These are phyloP conservation scores for Pecten maximus DNA, from an alignment of 2,888 invertebrate species.

Conservation along the genomic window DNA sequence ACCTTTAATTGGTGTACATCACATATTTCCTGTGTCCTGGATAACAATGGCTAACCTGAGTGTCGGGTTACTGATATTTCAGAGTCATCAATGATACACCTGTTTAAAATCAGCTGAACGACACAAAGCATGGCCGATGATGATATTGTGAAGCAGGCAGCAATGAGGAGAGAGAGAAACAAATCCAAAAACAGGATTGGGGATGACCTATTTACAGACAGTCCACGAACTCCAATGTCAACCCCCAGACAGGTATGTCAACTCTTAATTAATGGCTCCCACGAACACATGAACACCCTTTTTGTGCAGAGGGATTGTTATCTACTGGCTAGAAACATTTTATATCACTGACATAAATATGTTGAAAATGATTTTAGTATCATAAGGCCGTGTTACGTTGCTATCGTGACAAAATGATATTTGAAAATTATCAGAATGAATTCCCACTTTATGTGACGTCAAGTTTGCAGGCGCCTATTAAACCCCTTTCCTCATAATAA, in stretches of 20 bases:
- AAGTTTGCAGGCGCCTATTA: no score
- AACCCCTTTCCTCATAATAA: no score
- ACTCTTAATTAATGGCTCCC: no score
- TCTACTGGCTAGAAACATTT: no score
- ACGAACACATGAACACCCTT: no score
- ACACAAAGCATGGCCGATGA: constrained; percentile 17
- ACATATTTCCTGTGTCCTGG: background rate
- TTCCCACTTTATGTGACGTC: no score
- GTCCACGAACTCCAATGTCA: background rate
- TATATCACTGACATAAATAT: no score
- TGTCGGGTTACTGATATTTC: background rate
- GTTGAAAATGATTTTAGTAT: no score
- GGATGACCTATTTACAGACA: background rate
- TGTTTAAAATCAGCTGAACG: background rate
- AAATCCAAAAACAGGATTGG: constrained; percentile 5
- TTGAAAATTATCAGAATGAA: no score
- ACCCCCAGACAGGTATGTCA: constrained; percentile 5
- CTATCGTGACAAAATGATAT: no score
- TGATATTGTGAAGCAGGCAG: constrained; percentile 41
- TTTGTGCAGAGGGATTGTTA: no score
- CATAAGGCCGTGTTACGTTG: no score
- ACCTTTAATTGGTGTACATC: background rate
- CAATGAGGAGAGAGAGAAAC: constrained; percentile 36
- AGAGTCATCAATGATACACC: background rate
- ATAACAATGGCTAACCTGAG: background rate